phyloP scores from a whole-genome alignment of 1,140 invertebrate genomes.

The Tetranychus cinnabarinus region DNA sequence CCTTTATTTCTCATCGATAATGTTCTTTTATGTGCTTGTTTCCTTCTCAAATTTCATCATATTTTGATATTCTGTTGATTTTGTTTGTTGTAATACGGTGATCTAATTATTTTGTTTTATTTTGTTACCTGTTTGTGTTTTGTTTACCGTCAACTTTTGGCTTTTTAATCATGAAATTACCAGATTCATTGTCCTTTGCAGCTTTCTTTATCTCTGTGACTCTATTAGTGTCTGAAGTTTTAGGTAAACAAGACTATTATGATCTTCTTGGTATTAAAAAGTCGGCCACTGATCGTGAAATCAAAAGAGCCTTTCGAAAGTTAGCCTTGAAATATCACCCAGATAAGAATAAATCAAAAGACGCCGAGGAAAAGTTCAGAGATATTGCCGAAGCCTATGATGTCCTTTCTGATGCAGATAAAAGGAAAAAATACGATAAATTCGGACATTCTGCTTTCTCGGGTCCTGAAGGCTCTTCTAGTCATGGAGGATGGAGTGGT shows the following conservation, averaged over 20 bases:
- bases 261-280: conserved; percentile 20
- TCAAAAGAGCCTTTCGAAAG: conserved; percentile 31
- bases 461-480: conserved; percentile 4
- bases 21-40: too few species aligned
- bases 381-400: conserved; percentile 96
- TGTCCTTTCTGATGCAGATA: conserved; percentile 81
- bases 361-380: conserved; percentile 91
- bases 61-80: too few species aligned
- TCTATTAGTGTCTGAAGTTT: too few species aligned
- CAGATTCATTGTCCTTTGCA: too few species aligned
- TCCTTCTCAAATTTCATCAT: too few species aligned
- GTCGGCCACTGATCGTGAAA: conserved; percentile 21
- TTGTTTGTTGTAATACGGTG: too few species aligned
- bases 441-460: conserved; percentile 33
- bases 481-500: conserved; percentile 3
- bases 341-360: conserved; percentile 57
- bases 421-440: conserved; percentile 80
- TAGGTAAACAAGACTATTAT: conserved; percentile 18
- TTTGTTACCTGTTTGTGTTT: too few species aligned
- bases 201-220: too few species aligned
- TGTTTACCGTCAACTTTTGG: too few species aligned
- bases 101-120: too few species aligned
- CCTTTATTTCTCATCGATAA: too few species aligned
- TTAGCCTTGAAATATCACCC: conserved; percentile 27
- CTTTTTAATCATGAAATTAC: too few species aligned